phyloP scores from a whole-genome alignment of 2,888 invertebrate species.

The Polylopha cassiicola region DNA sequence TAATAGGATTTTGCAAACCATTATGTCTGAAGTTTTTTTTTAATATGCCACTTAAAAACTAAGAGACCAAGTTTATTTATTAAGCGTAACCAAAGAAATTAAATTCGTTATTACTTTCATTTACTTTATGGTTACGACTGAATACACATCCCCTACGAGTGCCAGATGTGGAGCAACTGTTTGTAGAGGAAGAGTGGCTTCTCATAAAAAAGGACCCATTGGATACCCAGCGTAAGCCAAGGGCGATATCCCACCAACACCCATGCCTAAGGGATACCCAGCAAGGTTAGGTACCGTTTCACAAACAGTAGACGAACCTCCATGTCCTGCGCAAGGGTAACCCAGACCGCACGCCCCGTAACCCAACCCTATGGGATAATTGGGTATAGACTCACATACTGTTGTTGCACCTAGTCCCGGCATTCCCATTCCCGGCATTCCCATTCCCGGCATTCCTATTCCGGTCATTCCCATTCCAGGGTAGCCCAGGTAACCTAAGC shows the following conservation, averaged over 20 bases:
- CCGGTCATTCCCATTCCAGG: no score
- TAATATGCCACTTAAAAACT: constrained; percentile 9
- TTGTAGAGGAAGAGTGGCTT: constrained; percentile 27
- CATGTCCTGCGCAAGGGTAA: neutral
- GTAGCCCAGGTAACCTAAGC: no score
- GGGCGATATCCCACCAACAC: neutral
- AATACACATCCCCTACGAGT: neutral
- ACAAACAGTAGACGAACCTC: constrained; percentile 5
- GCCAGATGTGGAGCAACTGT: neutral
- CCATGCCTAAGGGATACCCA: neutral
- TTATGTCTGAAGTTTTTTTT: constrained; percentile 22
- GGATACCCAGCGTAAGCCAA: no score
- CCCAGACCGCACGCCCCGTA: neutral
- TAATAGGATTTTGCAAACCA: no score
- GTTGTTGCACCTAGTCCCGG: constrained; percentile 19
- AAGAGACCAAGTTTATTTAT: constrained; percentile 17
- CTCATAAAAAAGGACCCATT: constrained; percentile 42
- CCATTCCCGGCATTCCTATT: no score
- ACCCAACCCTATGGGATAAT: constrained; percentile 11
- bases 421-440: no score
- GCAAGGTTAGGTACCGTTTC: neutral
- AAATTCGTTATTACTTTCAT: neutral
- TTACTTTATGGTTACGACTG: neutral
- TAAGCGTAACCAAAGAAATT: neutral
- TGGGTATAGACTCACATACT: constrained; percentile 26